Conservation (phyloP, 1,140 invertebrate genomes). For the Brachystomella parvula region DNA sequence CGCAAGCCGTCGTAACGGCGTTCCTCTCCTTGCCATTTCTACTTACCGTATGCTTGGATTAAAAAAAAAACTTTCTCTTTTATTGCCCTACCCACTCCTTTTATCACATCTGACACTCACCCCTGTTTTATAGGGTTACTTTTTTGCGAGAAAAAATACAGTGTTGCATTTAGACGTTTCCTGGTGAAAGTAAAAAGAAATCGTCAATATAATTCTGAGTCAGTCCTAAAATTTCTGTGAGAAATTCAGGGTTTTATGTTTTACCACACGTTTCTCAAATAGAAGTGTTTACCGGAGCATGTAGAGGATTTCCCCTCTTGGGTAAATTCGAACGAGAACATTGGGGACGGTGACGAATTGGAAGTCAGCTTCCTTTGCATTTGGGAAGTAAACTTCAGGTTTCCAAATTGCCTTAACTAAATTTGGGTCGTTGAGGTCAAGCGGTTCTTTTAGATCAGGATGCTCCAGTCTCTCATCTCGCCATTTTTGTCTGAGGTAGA, state of each 20-base stretch:
- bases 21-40: too few relatives aligned
- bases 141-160: too few relatives aligned
- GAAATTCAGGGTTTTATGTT: slow-evolving; percentile 11
- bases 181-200: too few relatives aligned
- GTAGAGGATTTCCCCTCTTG: slow-evolving; percentile 55
- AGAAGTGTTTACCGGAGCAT: slow-evolving; percentile 49
- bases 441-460: slow-evolving; percentile 46
- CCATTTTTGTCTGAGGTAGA: slow-evolving; percentile 53
- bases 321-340: slow-evolving; percentile 56
- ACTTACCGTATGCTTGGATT: too few relatives aligned
- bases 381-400: slow-evolving; percentile 60
- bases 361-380: slow-evolving; percentile 58
- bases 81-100: too few relatives aligned
- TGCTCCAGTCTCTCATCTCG: slow-evolving; percentile 48
- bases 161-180: too few relatives aligned
- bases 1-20: too few relatives aligned
- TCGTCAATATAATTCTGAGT: too few relatives aligned
- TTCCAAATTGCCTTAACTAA: slow-evolving; percentile 57
- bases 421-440: slow-evolving; percentile 52
- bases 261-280: not conserved
- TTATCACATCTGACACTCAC: too few relatives aligned
- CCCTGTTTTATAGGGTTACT: too few relatives aligned
- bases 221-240: not conserved
- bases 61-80: too few relatives aligned
- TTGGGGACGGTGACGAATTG: slow-evolving; percentile 60